Conservation (phyloP, 2,888 invertebrate genomes). For the Ophion obscuratus region DNA sequence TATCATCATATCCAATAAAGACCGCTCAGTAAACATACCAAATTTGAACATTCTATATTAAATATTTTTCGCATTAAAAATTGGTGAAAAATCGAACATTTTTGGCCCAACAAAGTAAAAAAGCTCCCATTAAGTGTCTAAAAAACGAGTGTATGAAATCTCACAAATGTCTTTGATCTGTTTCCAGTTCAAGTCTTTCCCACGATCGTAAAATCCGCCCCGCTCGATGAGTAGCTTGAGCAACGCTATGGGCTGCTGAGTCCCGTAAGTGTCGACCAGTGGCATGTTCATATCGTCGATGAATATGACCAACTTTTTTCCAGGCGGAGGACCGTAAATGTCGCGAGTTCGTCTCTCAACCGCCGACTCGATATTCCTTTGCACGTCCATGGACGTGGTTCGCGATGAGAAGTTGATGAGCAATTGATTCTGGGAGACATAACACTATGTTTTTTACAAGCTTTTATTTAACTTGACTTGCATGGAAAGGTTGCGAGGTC, state of each 20-base stretch:
- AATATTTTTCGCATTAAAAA: too few relatives aligned
- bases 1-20: neutral
- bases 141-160: constrained; percentile 62
- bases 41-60: too few relatives aligned
- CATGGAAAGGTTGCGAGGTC: too few relatives aligned
- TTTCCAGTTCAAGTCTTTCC: constrained; percentile 96
- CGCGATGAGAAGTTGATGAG: constrained; percentile 96
- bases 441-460: neutral
- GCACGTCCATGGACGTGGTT: constrained; percentile 96
- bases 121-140: neutral
- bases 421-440: constrained; percentile 87
- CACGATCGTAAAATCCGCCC: constrained; percentile 95
- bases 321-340: constrained; percentile 94
- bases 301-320: constrained; percentile 95
- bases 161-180: constrained; percentile 91
- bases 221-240: constrained; percentile 95
- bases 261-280: constrained; percentile 93
- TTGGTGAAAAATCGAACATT: too few relatives aligned
- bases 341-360: constrained; percentile 96
- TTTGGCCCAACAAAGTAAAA: neutral
- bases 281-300: constrained; percentile 99
- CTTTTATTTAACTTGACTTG: too few relatives aligned
- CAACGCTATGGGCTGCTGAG: constrained; percentile 96
- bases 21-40: neutral
- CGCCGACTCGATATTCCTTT: constrained; percentile 93